phyloP scores from a whole-genome alignment of 1,140 invertebrate genomes.

The Caenorhabditis briggsae region DNA sequence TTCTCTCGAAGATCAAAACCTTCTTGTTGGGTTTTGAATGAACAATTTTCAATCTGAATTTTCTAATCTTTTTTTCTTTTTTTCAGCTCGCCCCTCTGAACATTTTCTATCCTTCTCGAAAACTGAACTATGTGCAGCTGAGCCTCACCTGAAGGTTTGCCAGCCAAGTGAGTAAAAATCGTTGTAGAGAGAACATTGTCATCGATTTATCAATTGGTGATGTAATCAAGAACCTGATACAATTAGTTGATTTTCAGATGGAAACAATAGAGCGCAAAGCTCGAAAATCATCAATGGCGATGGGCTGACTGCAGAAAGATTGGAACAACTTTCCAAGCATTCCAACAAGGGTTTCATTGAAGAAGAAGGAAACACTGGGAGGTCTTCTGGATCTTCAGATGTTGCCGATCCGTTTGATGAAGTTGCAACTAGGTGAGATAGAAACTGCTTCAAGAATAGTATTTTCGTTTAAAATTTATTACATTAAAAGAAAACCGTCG shows the following conservation, averaged over 20 bases:
- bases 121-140: slow-evolving; percentile 50
- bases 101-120: slow-evolving; percentile 46
- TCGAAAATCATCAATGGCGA: slow-evolving; percentile 38
- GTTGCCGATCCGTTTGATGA: background rate
- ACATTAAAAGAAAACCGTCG: too few relatives aligned
- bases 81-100: slow-evolving; percentile 30
- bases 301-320: slow-evolving; percentile 33
- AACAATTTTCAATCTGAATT: background rate
- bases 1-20: background rate
- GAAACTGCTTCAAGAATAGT: too few relatives aligned
- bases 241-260: background rate
- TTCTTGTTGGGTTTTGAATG: too few relatives aligned
- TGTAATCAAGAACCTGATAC: background rate
- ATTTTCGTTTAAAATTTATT: too few relatives aligned
- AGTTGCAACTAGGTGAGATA: slow-evolving; percentile 7
- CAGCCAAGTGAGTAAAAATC: slow-evolving; percentile 21
- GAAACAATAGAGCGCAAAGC: slow-evolving; percentile 6
- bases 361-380: slow-evolving; percentile 3
- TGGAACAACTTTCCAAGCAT: slow-evolving; percentile 14
- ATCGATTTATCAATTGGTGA: background rate
- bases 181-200: too few relatives aligned
- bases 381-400: background rate
- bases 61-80: background rate
- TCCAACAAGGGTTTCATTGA: slow-evolving; percentile 24
- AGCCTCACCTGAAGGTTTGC: slow-evolving; percentile 43